A percentile compares a stretch with the other conserved stretches of the same genome.
Evolutionary conservation across 2,888 invertebrate genomes (phyloP).

Genomic region (Calephelis perditalis): DNA sequence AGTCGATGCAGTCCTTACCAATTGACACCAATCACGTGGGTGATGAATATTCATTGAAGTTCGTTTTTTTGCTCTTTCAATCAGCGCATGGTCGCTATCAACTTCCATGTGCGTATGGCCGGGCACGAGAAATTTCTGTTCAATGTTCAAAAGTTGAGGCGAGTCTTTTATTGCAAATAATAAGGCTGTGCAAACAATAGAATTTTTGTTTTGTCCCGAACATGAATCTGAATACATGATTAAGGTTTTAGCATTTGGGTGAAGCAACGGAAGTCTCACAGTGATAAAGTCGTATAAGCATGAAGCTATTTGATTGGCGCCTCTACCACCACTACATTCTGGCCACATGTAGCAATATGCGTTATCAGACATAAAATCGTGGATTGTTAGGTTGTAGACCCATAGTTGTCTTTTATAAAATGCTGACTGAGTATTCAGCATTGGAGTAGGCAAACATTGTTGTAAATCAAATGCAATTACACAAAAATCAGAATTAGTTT

Average conservation of each 20-base stretch:
- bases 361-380: neutral
- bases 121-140: conserved; percentile 31
- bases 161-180: no score
- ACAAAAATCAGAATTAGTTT: neutral
- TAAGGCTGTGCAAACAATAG: no score
- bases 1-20: conserved; percentile 30
- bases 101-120: conserved; percentile 25
- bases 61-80: conserved; percentile 26
- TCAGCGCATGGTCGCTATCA: conserved; percentile 28
- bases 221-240: no score
- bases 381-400: no score
- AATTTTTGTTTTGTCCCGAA: no score
- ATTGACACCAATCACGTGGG: conserved; percentile 32
- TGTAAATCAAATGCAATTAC: neutral
- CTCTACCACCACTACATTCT: conserved; percentile 1
- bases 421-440: no score
- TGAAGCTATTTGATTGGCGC: conserved; percentile 13
- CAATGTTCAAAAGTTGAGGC: conserved; percentile 15
- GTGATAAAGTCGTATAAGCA: conserved; percentile 8
- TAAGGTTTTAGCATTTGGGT: no score
- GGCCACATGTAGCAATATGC: conserved; percentile 11
- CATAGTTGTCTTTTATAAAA: no score
- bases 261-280: neutral
- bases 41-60: conserved; percentile 28
- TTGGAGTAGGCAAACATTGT: no score